Evolutionary conservation across 92 coral and sea anemone species (phyloP).

Genomic region (Metridium senile): DNA sequence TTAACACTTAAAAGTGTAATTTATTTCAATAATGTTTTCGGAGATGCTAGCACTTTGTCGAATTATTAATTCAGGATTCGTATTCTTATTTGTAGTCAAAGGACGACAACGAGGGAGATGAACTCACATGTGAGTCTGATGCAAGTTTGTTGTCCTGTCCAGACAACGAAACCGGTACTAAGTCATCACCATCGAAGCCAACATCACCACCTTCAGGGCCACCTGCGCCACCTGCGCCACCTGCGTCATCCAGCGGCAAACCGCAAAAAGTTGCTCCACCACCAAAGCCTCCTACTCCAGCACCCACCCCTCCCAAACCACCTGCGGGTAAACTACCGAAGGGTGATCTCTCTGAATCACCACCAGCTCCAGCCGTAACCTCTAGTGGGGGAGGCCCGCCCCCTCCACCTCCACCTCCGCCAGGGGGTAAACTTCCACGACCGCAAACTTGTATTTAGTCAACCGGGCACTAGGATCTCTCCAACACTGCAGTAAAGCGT

Average conservation of each 20-base stretch:
- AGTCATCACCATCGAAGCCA: not conserved
- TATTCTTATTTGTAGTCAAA: no score
- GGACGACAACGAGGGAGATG: no score
- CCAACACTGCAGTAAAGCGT: no score
- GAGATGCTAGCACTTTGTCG: no score
- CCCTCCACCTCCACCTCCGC: not conserved
- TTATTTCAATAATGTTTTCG: no score
- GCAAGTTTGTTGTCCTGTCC: not conserved
- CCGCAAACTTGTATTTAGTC: no score
- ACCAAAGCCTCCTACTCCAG: conserved; percentile 25
- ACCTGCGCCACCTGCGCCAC: conserved; percentile 3
- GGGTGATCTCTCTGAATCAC: not conserved
- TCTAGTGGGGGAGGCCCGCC: not conserved
- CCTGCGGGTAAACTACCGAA: not conserved
- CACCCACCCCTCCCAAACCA: conserved; percentile 2
- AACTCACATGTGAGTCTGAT: not conserved
- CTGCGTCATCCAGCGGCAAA: not conserved
- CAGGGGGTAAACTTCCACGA: no score
- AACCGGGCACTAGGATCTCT: no score
- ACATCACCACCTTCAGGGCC: conserved; percentile 10
- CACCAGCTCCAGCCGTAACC: not conserved
- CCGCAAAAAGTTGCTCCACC: no score
- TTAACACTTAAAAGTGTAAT: no score
- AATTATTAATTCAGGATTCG: no score
- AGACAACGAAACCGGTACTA: not conserved